Base-by-base conservation (phyloP, 2,797 vertebrate genomes). In the Australoheros facetus region DNA sequence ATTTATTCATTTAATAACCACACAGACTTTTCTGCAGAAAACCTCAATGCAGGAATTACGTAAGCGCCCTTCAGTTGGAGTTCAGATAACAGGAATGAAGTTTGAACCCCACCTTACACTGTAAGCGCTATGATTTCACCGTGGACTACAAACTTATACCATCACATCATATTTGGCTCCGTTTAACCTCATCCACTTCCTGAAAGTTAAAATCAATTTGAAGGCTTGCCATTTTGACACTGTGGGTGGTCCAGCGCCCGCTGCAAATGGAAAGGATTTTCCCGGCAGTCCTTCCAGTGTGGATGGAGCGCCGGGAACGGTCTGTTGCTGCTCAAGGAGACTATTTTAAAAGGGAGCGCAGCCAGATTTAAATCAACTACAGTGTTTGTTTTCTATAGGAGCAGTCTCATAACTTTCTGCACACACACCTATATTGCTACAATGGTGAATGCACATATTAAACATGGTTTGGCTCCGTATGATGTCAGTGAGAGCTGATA, bases 341-440 rank as follows among this genome's bases (percentile, higher is more conserved):
- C 48, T 53, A n/a, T 53, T 53, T 19, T 53, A 17, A 53, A n/a
- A 8, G 7, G 51, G 19, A n/a, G 8, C 1, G n/a, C 45, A 30
- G 45, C 64, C 64, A 51, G 0, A 0, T 51, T 5, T 30, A 28
- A 51, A 51, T 51, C 48, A 19, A 3, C 5, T n/a, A 4, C 42
- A 14, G 64, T 51, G 51, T n/a, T 2, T 69, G 51, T 45, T 8
- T 14, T 0, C 17, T n/a, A 48, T 51, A 4, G 64, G 10, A 69
- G 11, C 45, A 51, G 11, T 51, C 45, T 51, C 42, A 51, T 45
- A 45, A 16, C 4, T 45, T 14, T 45, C 9, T 16, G 42, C 5
- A 16, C 5, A 14, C 14, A 14, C 14, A 2, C 23, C 16, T 48
- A 30, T 30, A 28, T 26, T 69, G 8, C 48, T 3, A 13, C 10